Percentiles rank a stretch among this genome's conserved stretches.
phyloP scores from a whole-genome alignment of 2,797 vertebrate species.

The Ctenochaetus hawaiiensis region DNA sequence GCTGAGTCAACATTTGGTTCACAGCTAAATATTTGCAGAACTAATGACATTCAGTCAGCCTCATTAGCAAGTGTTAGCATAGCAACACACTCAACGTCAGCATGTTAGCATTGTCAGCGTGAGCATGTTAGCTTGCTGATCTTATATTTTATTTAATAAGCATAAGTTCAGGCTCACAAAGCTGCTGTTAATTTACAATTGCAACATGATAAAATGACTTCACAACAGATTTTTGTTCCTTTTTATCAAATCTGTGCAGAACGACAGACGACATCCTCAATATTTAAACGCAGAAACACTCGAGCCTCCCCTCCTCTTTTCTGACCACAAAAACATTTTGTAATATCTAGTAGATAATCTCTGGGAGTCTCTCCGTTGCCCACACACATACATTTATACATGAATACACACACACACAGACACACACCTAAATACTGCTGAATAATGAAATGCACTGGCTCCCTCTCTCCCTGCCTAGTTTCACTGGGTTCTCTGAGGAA shows the following conservation, averaged over 20 bases:
- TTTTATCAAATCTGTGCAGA: background rate
- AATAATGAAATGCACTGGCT: slow-evolving; percentile 39
- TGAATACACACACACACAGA: background rate
- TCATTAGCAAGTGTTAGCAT: background rate
- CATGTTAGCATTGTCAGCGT: background rate
- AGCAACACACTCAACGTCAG: background rate
- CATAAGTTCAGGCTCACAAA: background rate
- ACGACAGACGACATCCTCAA: slow-evolving; percentile 7
- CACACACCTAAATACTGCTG: slow-evolving; percentile 34
- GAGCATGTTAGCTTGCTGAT: background rate
- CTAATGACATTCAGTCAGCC: background rate
- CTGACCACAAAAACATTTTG: slow-evolving; percentile 22
- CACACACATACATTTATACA: slow-evolving; percentile 22
- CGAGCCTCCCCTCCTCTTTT: slow-evolving; percentile 31
- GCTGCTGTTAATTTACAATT: background rate
- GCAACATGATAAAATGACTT: background rate
- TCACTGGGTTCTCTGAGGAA: slow-evolving; percentile 43
- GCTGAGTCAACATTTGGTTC: too few relatives aligned
- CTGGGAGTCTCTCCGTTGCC: slow-evolving; percentile 21
- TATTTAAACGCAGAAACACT: slow-evolving; percentile 9
- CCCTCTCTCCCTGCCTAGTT: slow-evolving; percentile 20
- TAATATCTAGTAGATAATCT: slow-evolving; percentile 42
- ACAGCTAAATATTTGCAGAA: background rate
- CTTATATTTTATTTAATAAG: too few relatives aligned
- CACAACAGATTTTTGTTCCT: background rate